These are phyloP conservation scores for Mylabris sibirica DNA, from an alignment of 2,888 invertebrate species.

Conservation along the genomic window DNA sequence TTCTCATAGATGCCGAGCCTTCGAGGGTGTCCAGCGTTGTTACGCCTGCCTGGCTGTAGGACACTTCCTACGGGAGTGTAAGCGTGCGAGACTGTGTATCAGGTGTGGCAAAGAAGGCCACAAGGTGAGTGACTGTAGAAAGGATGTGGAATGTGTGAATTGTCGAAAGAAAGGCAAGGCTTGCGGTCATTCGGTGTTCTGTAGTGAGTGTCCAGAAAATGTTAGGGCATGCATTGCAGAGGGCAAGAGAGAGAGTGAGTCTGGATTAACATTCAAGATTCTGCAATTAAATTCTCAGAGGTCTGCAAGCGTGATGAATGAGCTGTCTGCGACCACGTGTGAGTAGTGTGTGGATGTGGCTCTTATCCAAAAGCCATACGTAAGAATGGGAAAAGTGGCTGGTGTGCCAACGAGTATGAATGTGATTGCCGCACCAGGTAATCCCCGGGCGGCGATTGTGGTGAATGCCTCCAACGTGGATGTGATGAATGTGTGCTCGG, in stretches of 20 bases:
- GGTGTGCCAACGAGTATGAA: slow-evolving; percentile 24
- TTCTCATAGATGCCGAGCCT: neutral
- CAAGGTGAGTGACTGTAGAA: neutral
- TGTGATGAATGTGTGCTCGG: neutral
- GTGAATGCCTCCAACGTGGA: slow-evolving; percentile 1
- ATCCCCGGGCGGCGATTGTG: slow-evolving; percentile 23
- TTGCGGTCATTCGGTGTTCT: neutral
- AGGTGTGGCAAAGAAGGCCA: neutral
- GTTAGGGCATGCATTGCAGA: too few species aligned
- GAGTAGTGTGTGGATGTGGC: slow-evolving; percentile 14
- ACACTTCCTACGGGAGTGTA: neutral
- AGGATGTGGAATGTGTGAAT: neutral
- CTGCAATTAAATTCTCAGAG: slow-evolving; percentile 13
- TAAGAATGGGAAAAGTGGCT: slow-evolving; percentile 14
- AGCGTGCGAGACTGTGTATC: neutral
- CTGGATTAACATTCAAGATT: neutral
- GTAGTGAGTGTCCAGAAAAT: neutral
- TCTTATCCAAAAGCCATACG: slow-evolving; percentile 25
- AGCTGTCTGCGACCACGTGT: neutral
- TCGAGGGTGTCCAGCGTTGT: neutral
- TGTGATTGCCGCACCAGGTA: neutral
- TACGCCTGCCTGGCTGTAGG: neutral
- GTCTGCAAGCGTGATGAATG: neutral
- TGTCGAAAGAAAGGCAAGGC: neutral
- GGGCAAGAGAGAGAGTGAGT: neutral